Evolutionary conservation across 2,113 vertebrate species (phyloP).

Genomic region (Callopanchax toddi): DNA sequence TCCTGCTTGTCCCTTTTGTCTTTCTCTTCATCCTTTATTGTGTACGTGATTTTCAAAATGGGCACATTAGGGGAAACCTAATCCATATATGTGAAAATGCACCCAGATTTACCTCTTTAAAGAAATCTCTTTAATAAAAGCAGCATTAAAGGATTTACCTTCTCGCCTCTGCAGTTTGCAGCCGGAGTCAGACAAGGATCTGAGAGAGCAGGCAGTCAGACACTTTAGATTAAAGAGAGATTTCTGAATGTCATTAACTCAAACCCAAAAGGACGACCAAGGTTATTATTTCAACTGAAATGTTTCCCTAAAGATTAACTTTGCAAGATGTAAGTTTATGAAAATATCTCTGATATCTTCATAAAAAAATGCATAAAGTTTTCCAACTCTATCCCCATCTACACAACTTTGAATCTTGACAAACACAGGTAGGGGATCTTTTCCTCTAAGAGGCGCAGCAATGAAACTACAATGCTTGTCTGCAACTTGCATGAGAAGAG

Average conservation of each 20-base stretch:
- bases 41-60: conserved; percentile 3
- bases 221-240: conserved; percentile 46
- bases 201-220: conserved; percentile 44
- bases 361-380: conserved; percentile 40
- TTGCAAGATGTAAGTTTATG: conserved; percentile 5
- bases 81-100: neutral
- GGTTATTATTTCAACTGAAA: conserved; percentile 34
- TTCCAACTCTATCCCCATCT: no score
- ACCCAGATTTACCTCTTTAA: conserved; percentile 14
- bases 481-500: conserved; percentile 28
- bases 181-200: conserved; percentile 39
- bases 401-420: conserved; percentile 35
- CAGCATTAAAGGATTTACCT: conserved; percentile 14
- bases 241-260: conserved; percentile 40
- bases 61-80: conserved; percentile 8
- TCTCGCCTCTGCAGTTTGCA: conserved; percentile 25
- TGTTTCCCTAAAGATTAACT: conserved; percentile 24
- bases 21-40: neutral
- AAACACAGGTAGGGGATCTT: conserved; percentile 29
- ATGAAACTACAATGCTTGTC: conserved; percentile 44
- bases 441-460: conserved; percentile 42
- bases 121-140: conserved; percentile 36
- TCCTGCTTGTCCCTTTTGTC: neutral
- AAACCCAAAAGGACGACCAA: conserved; percentile 26
- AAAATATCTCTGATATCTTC: conserved; percentile 27